Evolutionary conservation across 2,888 invertebrate genomes (phyloP), one percentile per base, ranked within the genome.

Genomic region (Notodonta ziczac): DNA sequence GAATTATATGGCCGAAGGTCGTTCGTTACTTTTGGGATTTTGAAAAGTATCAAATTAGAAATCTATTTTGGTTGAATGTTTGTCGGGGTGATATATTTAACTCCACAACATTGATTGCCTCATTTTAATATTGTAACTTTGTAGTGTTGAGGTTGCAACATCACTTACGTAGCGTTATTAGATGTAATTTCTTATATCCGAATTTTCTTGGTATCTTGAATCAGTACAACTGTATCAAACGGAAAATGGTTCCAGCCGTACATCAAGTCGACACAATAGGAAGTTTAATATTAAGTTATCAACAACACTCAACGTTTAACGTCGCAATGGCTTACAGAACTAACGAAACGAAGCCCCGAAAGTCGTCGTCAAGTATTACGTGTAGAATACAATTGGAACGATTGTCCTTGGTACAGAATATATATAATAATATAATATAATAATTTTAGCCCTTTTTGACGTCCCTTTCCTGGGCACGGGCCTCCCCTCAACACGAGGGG

Each of bases 311-410:
- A 35, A n/a, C 6, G 32, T 39, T 53, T 54, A 54, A 54, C 14
- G n/a, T 40, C 8, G 13, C 6, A 53, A 53, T 54, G 39, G 54
- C 14, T 54, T 54, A 54, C 54, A 54, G 3, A 54, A 54, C 35
- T 54, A 13, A 54, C 39, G 39, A 39, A 40, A 32, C 52, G 54
- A 39, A 39, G 54, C 39, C 39, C 8, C 39, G 35, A 54, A 54
- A 54, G 35, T 53, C 24, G 9, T 51, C 35, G 39, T n/a, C 24
- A n/a, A 39, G n/a, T 14, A 14, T 54, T 39, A 35, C 12, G 14
- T 39, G 14, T 39, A 12, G n/a, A 35, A 10, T 54, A 8, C 54
- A 54, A 8, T 54, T n/a, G 32, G 8, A 54, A 8, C 54, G 4
- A 39, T 35, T 39, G 54, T 54, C 54, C 54, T 54, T 54, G 54